Evolutionary conservation across 2,797 vertebrate species (phyloP).

Genomic region (Perodicticus potto): DNA sequence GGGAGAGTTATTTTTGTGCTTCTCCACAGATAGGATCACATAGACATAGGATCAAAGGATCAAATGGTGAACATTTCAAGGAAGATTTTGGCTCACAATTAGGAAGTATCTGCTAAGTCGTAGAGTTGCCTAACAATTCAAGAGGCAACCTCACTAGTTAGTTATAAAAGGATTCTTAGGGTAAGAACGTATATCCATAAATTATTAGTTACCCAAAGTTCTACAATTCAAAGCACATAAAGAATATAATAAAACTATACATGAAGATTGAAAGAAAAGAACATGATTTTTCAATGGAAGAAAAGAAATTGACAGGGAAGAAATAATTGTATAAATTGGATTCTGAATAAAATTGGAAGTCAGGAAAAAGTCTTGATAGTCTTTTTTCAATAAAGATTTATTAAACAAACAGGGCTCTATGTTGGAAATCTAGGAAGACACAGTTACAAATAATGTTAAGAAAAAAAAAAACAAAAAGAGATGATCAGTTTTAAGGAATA

Average conservation of each 20-base stretch:
- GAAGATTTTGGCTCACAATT: constrained; percentile 7
- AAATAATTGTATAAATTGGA: not conserved
- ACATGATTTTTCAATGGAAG: not conserved
- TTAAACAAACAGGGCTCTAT: not conserved
- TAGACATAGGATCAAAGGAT: not conserved
- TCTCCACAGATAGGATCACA: not conserved
- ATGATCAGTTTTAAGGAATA: constrained; percentile 20
- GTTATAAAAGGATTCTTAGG: constrained; percentile 4
- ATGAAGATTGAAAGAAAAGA: constrained; percentile 24
- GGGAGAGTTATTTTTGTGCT: not conserved
- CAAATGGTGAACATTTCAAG: not conserved
- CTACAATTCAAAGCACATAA: constrained; percentile 15
- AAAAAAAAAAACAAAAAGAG: constrained; percentile 41
- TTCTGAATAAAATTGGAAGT: not conserved
- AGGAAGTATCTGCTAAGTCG: constrained; percentile 17
- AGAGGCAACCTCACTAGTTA: not conserved
- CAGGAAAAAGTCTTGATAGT: not conserved
- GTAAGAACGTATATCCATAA: not conserved
- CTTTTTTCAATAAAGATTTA: not conserved
- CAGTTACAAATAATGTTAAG: not conserved
- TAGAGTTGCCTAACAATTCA: not conserved
- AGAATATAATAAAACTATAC: constrained; percentile 25
- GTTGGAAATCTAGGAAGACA: constrained; percentile 1
- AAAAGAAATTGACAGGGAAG: not conserved
- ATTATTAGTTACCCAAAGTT: constrained; percentile 18